A percentile compares a stretch with the other conserved stretches of the same genome.
These are phyloP conservation scores for Dolichoris vasculosae DNA, from an alignment of 1,140 invertebrate genomes.

Conservation along the genomic window DNA sequence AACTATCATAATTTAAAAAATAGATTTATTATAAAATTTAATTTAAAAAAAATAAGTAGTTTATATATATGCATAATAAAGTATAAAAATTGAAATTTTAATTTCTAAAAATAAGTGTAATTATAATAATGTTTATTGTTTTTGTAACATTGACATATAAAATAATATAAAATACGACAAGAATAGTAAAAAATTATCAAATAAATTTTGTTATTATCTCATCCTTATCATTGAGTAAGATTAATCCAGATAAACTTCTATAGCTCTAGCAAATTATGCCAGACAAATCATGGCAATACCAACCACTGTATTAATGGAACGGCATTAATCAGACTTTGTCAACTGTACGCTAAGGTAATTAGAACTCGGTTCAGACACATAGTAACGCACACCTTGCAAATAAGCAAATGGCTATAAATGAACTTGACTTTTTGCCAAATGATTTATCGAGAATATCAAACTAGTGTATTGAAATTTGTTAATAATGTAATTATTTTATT, in stretches of 20 bases:
- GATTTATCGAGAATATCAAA: constrained; percentile 15
- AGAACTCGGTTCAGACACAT: constrained; percentile 19
- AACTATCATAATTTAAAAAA: too few relatives aligned
- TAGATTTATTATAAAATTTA: too few relatives aligned
- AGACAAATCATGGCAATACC: background rate
- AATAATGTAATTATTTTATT: too few relatives aligned
- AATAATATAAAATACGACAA: too few relatives aligned
- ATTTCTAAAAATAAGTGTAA: too few relatives aligned
- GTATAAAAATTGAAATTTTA: too few relatives aligned
- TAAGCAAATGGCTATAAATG: background rate
- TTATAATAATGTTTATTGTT: too few relatives aligned
- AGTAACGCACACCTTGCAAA: background rate
- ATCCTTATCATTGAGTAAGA: background rate
- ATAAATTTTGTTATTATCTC: background rate
- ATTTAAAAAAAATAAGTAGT: too few relatives aligned
- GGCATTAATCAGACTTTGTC: background rate
- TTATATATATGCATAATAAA: too few relatives aligned
- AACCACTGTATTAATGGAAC: background rate
- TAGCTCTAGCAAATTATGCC: background rate
- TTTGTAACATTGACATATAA: too few relatives aligned
- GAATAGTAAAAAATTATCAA: too few relatives aligned
- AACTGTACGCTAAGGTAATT: constrained; percentile 23
- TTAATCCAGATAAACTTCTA: background rate
- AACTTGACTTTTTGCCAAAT: constrained; percentile 37
- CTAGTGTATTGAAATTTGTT: background rate